Evolutionary conservation across 1,140 invertebrate species (phyloP), one percentile per base, ranked within the genome.

Genomic region (Lasioglossum baleicum): DNA sequence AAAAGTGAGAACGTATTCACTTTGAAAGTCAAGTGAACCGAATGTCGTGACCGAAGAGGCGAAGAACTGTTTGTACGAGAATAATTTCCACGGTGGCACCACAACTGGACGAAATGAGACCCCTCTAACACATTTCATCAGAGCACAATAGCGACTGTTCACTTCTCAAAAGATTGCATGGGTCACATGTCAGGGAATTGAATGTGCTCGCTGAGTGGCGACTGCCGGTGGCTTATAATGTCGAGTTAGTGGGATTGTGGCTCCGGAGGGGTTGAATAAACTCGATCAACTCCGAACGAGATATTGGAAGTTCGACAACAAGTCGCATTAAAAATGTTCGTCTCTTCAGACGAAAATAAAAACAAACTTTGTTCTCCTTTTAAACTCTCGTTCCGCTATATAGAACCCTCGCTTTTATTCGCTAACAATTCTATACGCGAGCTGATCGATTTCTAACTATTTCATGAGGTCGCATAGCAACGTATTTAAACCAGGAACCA

Each of bases 151-250:
- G 69, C n/a, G 7, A 15, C 42, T 61, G 48, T 64, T 72, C 22
- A 8, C 20, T 35, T 48, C 44, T 76, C 58, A 69, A 76, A 64
- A 69, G 78, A 76, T 69, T 35, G 53, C 31, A n/a, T 8, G 63
- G 35, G 67, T 77, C 75, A 78, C 67, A 53, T 78, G 42, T 81
- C 68, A 11, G 35, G 66, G 13, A 8, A 42, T 65, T 63, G 26
- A 77, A 65, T 71, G 61, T 53, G 22, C 40, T 58, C 61, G 72
- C 11, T 74, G 73, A 80, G 58, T 80, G 64, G 53, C 61, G 44
- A 75, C 53, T 80, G 56, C 63, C 61, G 69, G 61, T 53, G 61
- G 48, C 64, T 79, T 66, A 66, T 65, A 73, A 73, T 73, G 51
- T 22, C 48, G 26, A 17, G 67, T 69, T 15, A 69, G 15, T 48